These are phyloP conservation scores for Elanoides forficatus DNA, from an alignment of 2,113 vertebrate genomes.

Conservation along the genomic window DNA sequence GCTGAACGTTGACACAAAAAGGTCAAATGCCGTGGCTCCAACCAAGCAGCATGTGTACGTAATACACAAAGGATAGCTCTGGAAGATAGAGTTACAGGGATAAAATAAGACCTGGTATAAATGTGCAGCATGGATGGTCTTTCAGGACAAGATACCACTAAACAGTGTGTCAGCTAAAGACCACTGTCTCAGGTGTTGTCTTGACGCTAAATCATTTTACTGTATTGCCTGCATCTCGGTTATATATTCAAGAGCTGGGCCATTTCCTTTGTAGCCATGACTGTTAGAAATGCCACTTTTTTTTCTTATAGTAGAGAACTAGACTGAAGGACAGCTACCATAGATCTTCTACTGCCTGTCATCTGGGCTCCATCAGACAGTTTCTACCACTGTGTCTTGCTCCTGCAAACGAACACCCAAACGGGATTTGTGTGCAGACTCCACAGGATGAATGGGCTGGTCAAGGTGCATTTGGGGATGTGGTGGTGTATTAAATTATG, in stretches of 20 bases:
- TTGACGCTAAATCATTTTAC: neutral
- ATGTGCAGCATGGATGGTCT: neutral
- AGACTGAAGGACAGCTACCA: neutral
- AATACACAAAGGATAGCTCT: neutral
- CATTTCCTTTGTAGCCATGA: neutral
- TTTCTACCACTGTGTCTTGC: neutral
- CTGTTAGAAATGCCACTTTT: neutral
- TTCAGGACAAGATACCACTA: neutral
- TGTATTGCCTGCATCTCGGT: neutral
- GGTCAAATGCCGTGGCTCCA: neutral
- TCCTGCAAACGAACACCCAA: neutral
- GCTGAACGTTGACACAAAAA: neutral
- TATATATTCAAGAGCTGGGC: neutral
- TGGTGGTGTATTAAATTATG: no score
- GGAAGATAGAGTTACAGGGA: neutral
- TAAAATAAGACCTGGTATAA: neutral
- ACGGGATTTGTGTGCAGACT: neutral
- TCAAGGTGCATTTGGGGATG: neutral
- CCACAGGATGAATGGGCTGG: no score
- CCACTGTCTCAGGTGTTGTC: neutral
- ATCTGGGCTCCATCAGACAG: neutral
- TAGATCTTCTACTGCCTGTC: neutral
- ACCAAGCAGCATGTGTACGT: neutral
- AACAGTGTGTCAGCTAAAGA: neutral
- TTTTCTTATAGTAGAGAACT: neutral